Evolutionary conservation across 2,797 vertebrate genomes (phyloP).

Genomic region (Sus cebifrons): DNA sequence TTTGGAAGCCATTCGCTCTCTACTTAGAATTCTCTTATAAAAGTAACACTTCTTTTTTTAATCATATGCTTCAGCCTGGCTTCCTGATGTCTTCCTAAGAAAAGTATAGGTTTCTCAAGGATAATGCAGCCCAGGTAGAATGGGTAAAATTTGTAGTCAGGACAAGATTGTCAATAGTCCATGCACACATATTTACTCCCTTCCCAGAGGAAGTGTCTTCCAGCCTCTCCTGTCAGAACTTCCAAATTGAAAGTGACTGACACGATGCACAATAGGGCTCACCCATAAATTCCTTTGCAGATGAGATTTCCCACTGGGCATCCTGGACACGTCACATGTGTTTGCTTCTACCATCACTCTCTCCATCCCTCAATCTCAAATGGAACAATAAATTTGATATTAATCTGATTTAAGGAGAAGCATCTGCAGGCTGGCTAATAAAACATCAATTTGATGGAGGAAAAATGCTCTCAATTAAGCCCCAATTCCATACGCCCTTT

Average conservation of each 20-base stretch:
- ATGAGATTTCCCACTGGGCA: slow-evolving; percentile 58
- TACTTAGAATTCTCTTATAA: slow-evolving; percentile 79
- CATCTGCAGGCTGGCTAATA: slow-evolving; percentile 88
- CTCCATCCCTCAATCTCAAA: slow-evolving; percentile 28
- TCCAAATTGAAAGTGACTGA: not conserved
- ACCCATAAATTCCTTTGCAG: not conserved
- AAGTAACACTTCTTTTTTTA: slow-evolving; percentile 64
- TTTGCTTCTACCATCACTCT: slow-evolving; percentile 61
- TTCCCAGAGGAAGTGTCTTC: not conserved
- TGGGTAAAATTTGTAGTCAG: not conserved
- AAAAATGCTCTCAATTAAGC: slow-evolving; percentile 72
- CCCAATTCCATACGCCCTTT: slow-evolving; percentile 54
- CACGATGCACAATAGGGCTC: not conserved
- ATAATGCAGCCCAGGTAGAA: not conserved
- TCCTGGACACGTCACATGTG: slow-evolving; percentile 68
- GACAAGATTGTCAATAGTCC: not conserved
- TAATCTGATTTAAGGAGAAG: slow-evolving; percentile 87
- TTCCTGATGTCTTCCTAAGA: accelerated
- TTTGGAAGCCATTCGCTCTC: slow-evolving; percentile 88
- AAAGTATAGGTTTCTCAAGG: slow-evolving; percentile 13
- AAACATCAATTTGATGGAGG: slow-evolving; percentile 86
- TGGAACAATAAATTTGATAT: slow-evolving; percentile 83
- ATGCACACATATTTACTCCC: not conserved
- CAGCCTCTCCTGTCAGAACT: not conserved
- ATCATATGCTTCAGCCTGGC: accelerated